Evolutionary conservation across 1,140 invertebrate species (phyloP).

Genomic region (Adelges cooleyi): DNA sequence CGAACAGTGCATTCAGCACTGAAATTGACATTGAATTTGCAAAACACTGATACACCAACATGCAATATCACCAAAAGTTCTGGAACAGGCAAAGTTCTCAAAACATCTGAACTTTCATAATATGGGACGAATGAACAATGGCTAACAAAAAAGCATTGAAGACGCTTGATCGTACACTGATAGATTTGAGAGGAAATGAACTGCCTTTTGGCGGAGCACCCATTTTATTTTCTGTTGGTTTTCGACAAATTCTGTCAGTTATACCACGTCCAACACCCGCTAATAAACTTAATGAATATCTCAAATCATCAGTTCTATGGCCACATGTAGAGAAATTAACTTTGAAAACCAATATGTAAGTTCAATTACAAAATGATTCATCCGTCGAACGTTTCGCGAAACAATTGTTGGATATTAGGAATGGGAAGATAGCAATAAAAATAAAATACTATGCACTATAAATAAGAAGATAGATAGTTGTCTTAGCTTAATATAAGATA

Average conservation of each 20-base stretch:
- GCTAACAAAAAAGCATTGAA: constrained; percentile 6
- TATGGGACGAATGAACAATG: constrained; percentile 8
- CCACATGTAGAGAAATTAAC: constrained; percentile 33
- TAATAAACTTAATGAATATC: constrained; percentile 39
- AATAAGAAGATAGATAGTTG: too few species aligned
- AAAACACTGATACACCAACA: constrained; percentile 24
- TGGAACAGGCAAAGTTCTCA: not conserved
- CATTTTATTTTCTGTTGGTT: constrained; percentile 37
- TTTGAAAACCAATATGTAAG: constrained; percentile 24
- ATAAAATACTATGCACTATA: too few species aligned
- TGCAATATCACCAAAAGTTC: constrained; percentile 34
- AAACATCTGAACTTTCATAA: not conserved
- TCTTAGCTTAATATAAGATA: too few species aligned
- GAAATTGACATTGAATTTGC: constrained; percentile 36
- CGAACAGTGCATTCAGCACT: constrained; percentile 37
- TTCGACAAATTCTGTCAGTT: constrained; percentile 37
- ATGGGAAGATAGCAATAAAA: too few species aligned
- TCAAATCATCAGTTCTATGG: constrained; percentile 40
- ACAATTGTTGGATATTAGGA: not conserved
- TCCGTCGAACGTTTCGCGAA: not conserved
- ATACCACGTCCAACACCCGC: constrained; percentile 37
- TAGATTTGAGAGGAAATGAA: not conserved
- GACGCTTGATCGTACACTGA: constrained; percentile 35
- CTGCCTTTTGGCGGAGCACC: constrained; percentile 34
- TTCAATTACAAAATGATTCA: not conserved